Evolutionary conservation across 2,888 invertebrate species (phyloP), one percentile per base, ranked within the genome.

Genomic region (Amblyjoppa proteus): DNA sequence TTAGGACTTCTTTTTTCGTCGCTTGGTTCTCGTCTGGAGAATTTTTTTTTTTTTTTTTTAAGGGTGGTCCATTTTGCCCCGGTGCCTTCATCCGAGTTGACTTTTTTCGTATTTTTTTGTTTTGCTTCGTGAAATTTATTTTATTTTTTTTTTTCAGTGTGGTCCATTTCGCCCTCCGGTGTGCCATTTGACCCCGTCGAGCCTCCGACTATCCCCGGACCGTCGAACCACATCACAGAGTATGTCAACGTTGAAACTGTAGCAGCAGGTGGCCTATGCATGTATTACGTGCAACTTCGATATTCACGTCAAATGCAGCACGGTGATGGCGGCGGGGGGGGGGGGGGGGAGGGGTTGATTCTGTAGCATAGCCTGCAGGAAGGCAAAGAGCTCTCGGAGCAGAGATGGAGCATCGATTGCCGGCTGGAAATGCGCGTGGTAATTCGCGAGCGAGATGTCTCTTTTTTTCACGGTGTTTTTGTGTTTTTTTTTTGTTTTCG

Each of bases 251-350:
- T 58, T 58, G 58, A 58, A 11, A 11, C 58, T 11, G 11, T 58
- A 58, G 9, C 58, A 28, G 58, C 28, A 20, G 69, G 25, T 28
- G 25, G 7, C 34, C 7, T 64, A 64, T 64, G n/a, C 31, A 64
- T 64, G 64, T 64, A 38, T 34, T 16, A 64, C 16, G 38, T 16
- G 64, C 94, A 94, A 94, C 53, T 41, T 68, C 94, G 94, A 94
- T 94, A 95, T 94, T 94, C 94, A 94, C 95, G 94, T 94, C 94
- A 94, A 94, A 94, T 94, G 94, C 94, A 94, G 61, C 94, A 94
- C 94, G 94, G 93, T 94, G 94, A 94, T 94, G 94, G 92, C 93
- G 94, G 92, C 93, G 94, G 93, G 34, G 31, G 93, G 94, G 94
- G 93, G 11, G 25, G 25, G 56, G 25, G 38, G 1, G 38, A 1